Evolutionary conservation across 2,888 invertebrate genomes (phyloP).

Genomic region (Lamellibrachia columna): DNA sequence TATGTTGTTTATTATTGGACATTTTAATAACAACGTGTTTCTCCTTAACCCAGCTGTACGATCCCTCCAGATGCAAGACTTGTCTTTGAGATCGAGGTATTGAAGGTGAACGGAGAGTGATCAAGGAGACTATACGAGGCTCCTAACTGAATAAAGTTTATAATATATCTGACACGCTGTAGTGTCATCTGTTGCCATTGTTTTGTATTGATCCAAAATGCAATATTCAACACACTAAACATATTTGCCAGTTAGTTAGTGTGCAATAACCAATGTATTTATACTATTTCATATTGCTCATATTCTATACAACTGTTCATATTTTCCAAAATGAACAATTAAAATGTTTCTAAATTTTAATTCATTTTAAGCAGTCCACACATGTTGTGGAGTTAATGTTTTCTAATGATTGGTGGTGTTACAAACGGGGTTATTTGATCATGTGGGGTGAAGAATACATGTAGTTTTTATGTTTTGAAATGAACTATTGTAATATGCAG

Average conservation of each 20-base stretch:
- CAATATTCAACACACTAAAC: neutral
- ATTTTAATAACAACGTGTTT: neutral
- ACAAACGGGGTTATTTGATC: neutral
- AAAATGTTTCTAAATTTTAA: neutral
- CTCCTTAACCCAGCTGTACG: constrained; percentile 22
- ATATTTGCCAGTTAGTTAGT: neutral
- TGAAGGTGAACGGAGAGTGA: constrained; percentile 26
- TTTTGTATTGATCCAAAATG: neutral
- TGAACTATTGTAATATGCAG: neutral
- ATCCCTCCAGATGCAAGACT: constrained; percentile 33
- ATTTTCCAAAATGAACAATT: neutral
- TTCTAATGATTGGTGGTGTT: neutral
- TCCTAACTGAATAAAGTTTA: neutral
- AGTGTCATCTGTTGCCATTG: neutral
- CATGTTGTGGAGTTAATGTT: too few species aligned
- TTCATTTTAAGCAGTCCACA: too few species aligned
- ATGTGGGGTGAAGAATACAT: neutral
- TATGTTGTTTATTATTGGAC: neutral
- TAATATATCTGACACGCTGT: neutral
- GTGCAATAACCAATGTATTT: neutral
- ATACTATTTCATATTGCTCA: neutral
- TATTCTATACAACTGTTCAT: neutral
- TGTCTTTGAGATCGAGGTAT: constrained; percentile 33
- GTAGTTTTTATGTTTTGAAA: neutral
- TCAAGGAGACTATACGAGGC: neutral